These are phyloP conservation scores for Neoarius graeffei DNA, from an alignment of 2,113 vertebrate genomes.

Conservation along the genomic window DNA sequence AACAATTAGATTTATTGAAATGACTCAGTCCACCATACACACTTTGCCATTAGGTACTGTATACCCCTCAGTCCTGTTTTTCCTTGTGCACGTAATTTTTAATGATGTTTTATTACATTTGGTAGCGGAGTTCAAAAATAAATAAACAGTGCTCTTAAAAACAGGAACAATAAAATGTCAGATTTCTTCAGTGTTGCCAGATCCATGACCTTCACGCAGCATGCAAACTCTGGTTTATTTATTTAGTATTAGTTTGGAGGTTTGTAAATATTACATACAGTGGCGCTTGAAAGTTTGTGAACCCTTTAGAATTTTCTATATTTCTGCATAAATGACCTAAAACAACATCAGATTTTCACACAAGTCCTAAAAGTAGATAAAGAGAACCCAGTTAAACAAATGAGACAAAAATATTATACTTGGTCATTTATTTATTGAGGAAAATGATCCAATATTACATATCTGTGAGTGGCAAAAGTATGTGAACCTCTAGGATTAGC, in stretches of 20 bases:
- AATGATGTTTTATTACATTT: background rate
- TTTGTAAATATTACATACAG: background rate
- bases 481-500: no score
- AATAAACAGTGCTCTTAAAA: background rate
- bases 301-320: no score
- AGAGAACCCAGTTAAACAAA: no score
- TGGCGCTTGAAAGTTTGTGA: no score
- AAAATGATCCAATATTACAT: no score
- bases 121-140: background rate
- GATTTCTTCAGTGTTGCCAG: background rate
- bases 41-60: background rate
- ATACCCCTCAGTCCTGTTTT: background rate
- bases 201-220: background rate
- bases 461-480: no score
- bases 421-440: no score
- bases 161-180: background rate
- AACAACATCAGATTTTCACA: no score
- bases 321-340: no score
- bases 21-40: background rate
- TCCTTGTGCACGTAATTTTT: background rate
- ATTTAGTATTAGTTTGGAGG: background rate
- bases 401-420: no score
- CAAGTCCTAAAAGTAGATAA: no score
- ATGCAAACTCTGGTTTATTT: background rate
- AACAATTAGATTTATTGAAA: background rate